A percentile compares a stretch with the other conserved stretches of the same genome.
These are phyloP conservation scores for Sinocyclocheilus grahami DNA, from an alignment of 2,113 vertebrate genomes.

Conservation along the genomic window DNA sequence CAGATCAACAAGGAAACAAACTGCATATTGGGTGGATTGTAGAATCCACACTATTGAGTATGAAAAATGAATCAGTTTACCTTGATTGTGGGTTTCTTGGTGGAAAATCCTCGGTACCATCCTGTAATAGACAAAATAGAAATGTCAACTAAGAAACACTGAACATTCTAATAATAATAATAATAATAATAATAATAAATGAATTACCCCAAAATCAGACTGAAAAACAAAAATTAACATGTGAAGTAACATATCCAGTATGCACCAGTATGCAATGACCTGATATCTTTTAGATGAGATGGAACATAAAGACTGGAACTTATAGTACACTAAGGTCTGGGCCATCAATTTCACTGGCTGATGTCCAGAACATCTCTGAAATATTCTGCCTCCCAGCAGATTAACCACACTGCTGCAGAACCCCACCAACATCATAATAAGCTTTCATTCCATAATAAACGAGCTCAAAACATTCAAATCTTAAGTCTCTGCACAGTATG, in stretches of 20 bases:
- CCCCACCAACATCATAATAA: not conserved
- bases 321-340: constrained; percentile 24
- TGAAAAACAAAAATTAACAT: no score
- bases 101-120: constrained; percentile 94
- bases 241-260: no score
- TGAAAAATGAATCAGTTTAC: constrained; percentile 69
- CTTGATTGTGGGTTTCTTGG: constrained; percentile 89
- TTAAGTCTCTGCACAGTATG: constrained; percentile 11
- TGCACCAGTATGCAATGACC: no score
- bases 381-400: not conserved
- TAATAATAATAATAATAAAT: no score
- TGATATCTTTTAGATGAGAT: constrained; percentile 13
- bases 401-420: constrained; percentile 12
- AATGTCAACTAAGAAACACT: not conserved
- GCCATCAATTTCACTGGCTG: constrained; percentile 2
- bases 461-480: not conserved
- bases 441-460: constrained; percentile 4
- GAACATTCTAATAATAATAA: no score
- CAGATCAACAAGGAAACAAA: not conserved
- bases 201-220: no score
- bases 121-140: constrained; percentile 78
- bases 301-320: constrained; percentile 22
- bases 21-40: not conserved
- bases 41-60: not conserved
- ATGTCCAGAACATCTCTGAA: constrained; percentile 6